Base-by-base conservation (phyloP, 2,888 invertebrate species). In the Eupithecia centaureata region DNA sequence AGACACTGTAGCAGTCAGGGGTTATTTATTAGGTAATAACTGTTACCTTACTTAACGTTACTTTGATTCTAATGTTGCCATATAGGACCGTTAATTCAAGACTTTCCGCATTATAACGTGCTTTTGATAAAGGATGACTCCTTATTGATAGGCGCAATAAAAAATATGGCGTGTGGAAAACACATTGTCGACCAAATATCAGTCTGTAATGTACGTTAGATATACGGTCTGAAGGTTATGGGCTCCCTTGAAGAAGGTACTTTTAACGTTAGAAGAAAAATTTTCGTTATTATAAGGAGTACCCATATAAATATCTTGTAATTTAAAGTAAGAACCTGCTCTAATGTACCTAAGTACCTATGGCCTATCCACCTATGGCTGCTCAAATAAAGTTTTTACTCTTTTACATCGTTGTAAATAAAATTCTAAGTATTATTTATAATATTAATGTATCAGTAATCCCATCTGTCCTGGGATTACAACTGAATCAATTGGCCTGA, bases 11-110 rank as follows among this genome's bases (percentile, higher is more conserved):
- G 5, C 81, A 52, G 65, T 67, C 70, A 80, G 75, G 66, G 66
- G 78, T 79, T 78, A 85, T 85, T 85, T 84, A 85, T 80, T 81
- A 78, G 76, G 83, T 76, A 83, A 85, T 85, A 84, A 84, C 82
- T 80, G 82, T 77, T 75, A 73, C 76, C 74, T 78, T 82, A 82
- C 74, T 78, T 82, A 82, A 81, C 79, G 81, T 78, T 76, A 79
- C 77, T 79, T 78, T 75, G 68, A 72, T 75, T 75, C 68, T 73
- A 75, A 73, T 73, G 74, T 72, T 72, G 71, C 75, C 69, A 71
- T 75, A 72, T 75, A 72, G 73, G 68, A 65, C 65, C 73, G 73
- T 73, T 73, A 70, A 71, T 72, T 73, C 68, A 63, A 56, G 60
- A 66, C 64, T 69, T 67, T 69, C 65, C 67, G 42, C 66, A 60